Percentiles rank a stretch among this genome's conserved stretches.
phyloP scores from a whole-genome alignment of 2,888 invertebrate genomes.

The Zelleria hepariella region DNA sequence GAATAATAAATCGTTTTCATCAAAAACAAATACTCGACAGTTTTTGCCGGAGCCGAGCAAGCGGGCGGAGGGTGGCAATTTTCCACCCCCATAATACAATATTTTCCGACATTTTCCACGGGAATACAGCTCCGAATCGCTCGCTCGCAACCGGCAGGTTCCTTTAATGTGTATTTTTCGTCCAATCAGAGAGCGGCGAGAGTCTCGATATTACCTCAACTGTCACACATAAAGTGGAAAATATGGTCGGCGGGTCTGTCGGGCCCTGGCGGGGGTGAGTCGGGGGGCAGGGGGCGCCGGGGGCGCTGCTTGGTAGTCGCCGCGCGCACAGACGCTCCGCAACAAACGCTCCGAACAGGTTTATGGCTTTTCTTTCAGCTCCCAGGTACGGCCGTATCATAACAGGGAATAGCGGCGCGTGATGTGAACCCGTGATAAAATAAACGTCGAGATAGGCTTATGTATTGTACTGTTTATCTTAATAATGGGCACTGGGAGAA shows the following conservation, averaged over 20 bases:
- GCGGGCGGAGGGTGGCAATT: slow-evolving; percentile 70
- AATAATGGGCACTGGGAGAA: slow-evolving; percentile 68
- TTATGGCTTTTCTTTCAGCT: slow-evolving; percentile 74
- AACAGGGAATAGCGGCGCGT: slow-evolving; percentile 72
- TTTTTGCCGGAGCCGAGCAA: slow-evolving; percentile 71
- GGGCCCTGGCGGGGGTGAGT: slow-evolving; percentile 22
- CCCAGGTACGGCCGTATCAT: slow-evolving; percentile 72
- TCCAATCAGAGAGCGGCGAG: slow-evolving; percentile 72
- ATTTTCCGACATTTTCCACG: slow-evolving; percentile 73
- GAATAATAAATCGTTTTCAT: slow-evolving; percentile 74
- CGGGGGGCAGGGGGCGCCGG: slow-evolving; percentile 29
- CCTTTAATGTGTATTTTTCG: slow-evolving; percentile 74
- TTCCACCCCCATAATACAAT: slow-evolving; percentile 73
- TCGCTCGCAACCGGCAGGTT: slow-evolving; percentile 69
- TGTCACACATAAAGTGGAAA: slow-evolving; percentile 75
- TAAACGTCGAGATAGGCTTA: slow-evolving; percentile 73
- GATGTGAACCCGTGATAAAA: slow-evolving; percentile 73
- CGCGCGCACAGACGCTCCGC: slow-evolving; percentile 53
- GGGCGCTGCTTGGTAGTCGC: slow-evolving; percentile 17
- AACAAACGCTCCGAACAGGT: slow-evolving; percentile 68
- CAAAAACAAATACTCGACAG: slow-evolving; percentile 74
- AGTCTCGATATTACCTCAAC: slow-evolving; percentile 75
- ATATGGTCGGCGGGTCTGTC: slow-evolving; percentile 66
- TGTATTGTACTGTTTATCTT: slow-evolving; percentile 73
- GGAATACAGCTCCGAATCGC: slow-evolving; percentile 72